A percentile compares a stretch with the other conserved stretches of the same genome.
phyloP scores from a whole-genome alignment of 2,888 invertebrate species.

The Pantelozetes paolii region DNA sequence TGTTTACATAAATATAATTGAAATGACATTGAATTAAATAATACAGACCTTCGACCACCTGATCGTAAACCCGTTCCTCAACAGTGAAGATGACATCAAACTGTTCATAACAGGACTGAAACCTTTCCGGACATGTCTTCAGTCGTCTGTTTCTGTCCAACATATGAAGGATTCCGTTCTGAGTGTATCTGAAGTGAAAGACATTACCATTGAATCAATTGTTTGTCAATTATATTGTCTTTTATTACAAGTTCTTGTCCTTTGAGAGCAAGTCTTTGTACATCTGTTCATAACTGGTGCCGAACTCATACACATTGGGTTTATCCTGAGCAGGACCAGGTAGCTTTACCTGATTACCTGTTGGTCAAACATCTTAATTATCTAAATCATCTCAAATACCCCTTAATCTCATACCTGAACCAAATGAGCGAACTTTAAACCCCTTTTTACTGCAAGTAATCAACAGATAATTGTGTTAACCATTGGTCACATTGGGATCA shows the following conservation, averaged over 20 bases:
- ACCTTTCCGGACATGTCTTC: constrained; percentile 87
- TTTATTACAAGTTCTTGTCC: constrained; percentile 75
- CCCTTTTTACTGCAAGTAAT: constrained; percentile 72
- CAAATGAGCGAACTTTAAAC: constrained; percentile 88
- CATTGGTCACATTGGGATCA: not conserved
- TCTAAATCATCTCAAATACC: not conserved
- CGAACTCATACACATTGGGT: constrained; percentile 97
- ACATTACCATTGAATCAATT: constrained; percentile 10
- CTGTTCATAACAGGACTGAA: constrained; percentile 79
- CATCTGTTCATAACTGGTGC: constrained; percentile 89
- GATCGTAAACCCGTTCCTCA: constrained; percentile 97
- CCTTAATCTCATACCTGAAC: constrained; percentile 73
- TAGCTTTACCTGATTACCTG: constrained; percentile 68
- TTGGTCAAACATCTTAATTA: not conserved
- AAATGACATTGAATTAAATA: not conserved
- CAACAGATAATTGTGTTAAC: too few relatives aligned
- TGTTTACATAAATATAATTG: too few relatives aligned
- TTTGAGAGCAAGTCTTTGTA: constrained; percentile 84
- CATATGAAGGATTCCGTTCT: constrained; percentile 97
- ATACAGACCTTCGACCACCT: constrained; percentile 79
- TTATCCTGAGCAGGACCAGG: constrained; percentile 85
- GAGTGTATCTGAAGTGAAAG: constrained; percentile 68
- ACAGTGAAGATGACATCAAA: constrained; percentile 96
- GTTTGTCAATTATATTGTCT: constrained; percentile 30
- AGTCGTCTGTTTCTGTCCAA: constrained; percentile 93